Conservation (phyloP, 2,888 invertebrate species). For the Dolichomitus sp. region DNA sequence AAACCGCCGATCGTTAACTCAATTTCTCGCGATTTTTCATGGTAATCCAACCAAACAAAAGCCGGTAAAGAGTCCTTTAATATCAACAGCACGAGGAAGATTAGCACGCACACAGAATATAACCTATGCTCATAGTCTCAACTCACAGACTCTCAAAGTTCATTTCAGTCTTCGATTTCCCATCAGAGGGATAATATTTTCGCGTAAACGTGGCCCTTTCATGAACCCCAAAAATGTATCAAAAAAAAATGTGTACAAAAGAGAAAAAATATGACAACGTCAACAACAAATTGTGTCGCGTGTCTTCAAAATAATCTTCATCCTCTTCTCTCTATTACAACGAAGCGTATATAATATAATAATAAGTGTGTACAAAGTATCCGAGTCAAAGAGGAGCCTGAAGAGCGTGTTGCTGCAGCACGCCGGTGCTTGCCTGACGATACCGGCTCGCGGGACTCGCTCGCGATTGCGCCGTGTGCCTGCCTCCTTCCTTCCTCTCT, state of each 20-base stretch:
- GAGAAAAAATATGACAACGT: neutral
- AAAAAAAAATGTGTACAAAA: neutral
- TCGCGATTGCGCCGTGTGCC: conserved; percentile 66
- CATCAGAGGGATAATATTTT: neutral
- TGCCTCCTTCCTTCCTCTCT: conserved; percentile 54
- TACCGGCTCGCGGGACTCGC: conserved; percentile 69
- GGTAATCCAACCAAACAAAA: neutral
- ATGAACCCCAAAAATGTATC: neutral
- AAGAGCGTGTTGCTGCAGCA: conserved; percentile 60
- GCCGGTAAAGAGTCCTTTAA: neutral
- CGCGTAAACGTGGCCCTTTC: neutral
- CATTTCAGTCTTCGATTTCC: neutral
- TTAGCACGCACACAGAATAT: neutral
- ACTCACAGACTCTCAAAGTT: neutral
- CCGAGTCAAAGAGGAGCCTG: conserved; percentile 45
- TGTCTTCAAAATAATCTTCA: neutral
- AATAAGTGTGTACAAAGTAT: conserved; percentile 18
- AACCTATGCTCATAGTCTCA: neutral
- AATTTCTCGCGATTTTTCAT: neutral
- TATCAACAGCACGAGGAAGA: neutral
- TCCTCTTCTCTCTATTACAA: neutral
- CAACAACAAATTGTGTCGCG: neutral
- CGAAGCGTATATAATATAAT: conserved; percentile 8
- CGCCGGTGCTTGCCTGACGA: conserved; percentile 68
- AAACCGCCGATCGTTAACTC: neutral